Evolutionary conservation across 2,113 vertebrate genomes (phyloP).

Genomic region (Takifugu bimaculatus): DNA sequence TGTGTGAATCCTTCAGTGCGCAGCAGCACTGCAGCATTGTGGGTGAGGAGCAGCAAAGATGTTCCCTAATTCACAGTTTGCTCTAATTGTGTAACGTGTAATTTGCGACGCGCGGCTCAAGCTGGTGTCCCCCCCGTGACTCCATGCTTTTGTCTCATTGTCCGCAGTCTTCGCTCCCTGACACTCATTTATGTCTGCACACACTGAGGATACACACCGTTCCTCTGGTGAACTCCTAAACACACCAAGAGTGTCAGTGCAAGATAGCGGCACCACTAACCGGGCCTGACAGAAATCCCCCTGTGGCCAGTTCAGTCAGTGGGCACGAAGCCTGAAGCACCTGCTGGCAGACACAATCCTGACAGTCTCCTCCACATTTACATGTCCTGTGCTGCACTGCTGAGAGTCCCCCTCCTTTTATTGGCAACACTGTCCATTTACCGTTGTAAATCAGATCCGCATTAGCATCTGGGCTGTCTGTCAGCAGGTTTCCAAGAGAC

Average conservation of each 20-base stretch:
- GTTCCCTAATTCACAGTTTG: neutral
- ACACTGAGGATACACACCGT: constrained; percentile 18
- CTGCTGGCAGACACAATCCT: constrained; percentile 45
- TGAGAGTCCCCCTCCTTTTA: too few species aligned
- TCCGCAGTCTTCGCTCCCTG: constrained; percentile 8
- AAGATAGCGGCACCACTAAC: constrained; percentile 60
- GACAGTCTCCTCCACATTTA: too few species aligned
- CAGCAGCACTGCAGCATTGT: constrained; percentile 3
- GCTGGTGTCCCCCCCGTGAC: constrained; percentile 33
- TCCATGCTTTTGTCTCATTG: constrained; percentile 39
- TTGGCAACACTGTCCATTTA: too few species aligned
- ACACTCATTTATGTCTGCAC: constrained; percentile 13
- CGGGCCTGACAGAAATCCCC: constrained; percentile 71
- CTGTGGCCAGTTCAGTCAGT: constrained; percentile 61
- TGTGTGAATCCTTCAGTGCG: constrained; percentile 21
- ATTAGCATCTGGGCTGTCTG: too few species aligned
- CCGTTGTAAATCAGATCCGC: too few species aligned
- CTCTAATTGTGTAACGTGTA: constrained; percentile 13
- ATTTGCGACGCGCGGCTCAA: constrained; percentile 26
- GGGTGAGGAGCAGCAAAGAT: neutral
- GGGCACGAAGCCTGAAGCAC: constrained; percentile 61
- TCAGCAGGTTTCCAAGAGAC: too few species aligned
- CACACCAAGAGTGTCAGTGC: constrained; percentile 28
- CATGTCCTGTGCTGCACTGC: too few species aligned
- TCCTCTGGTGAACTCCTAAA: constrained; percentile 45